These are phyloP conservation scores for Rhinichthys osculus DNA, from an alignment of 2,797 vertebrate species.

Conservation along the genomic window DNA sequence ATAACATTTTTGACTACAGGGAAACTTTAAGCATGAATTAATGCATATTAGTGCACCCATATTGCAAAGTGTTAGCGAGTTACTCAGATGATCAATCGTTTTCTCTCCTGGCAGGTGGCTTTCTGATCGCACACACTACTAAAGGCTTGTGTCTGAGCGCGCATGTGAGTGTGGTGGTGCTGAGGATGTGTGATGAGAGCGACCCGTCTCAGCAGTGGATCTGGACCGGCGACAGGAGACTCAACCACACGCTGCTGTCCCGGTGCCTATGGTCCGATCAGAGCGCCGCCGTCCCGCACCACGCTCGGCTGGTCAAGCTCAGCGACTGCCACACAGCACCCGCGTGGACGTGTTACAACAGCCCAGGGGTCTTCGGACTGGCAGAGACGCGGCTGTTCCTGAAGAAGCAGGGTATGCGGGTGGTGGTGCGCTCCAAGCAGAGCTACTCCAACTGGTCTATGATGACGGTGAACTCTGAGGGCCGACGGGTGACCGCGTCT, in stretches of 20 bases:
- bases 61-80: not conserved
- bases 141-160: conserved; percentile 78
- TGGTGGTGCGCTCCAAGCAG: conserved; percentile 75
- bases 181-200: conserved; percentile 78
- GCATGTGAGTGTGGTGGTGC: conserved; percentile 64
- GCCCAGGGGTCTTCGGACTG: conserved; percentile 78
- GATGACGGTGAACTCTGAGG: conserved; percentile 72
- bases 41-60: not conserved
- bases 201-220: conserved; percentile 82
- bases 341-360: conserved; percentile 81
- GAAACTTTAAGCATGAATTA: not conserved
- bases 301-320: conserved; percentile 69
- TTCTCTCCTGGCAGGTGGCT: conserved; percentile 77
- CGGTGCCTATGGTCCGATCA: conserved; percentile 79
- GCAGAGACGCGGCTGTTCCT: conserved; percentile 80
- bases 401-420: conserved; percentile 79
- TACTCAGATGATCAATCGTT: not conserved
- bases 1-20: too few relatives aligned
- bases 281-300: conserved; percentile 67
- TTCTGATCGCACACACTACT: conserved; percentile 82
- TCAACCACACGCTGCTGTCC: conserved; percentile 76
- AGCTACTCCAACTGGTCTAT: conserved; percentile 84
- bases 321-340: conserved; percentile 76
- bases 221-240: conserved; percentile 78
- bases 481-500: conserved; percentile 67